Percentiles rank a stretch among this genome's conserved stretches.
phyloP scores from a whole-genome alignment of 1,140 invertebrate genomes.

The Notospermus geniculatus region DNA sequence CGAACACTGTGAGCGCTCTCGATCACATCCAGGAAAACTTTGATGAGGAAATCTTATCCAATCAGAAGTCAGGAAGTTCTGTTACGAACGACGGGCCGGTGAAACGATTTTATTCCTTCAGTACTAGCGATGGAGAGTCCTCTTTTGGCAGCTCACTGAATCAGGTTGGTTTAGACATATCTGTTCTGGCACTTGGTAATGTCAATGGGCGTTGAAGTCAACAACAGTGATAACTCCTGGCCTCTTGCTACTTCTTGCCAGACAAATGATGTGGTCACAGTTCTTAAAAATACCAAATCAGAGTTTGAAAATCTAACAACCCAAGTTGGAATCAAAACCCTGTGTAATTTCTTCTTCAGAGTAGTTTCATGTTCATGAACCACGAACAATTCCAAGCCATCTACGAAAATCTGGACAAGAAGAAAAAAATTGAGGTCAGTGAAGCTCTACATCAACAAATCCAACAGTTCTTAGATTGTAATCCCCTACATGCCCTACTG shows the following conservation, averaged over 20 bases:
- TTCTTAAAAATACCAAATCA: not conserved
- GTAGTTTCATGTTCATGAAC: constrained; percentile 46
- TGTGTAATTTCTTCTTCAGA: constrained; percentile 34
- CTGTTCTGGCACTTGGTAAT: too few species aligned
- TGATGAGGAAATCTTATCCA: constrained; percentile 42
- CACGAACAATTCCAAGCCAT: constrained; percentile 37
- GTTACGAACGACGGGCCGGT: not conserved
- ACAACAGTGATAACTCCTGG: not conserved
- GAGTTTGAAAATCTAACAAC: not conserved
- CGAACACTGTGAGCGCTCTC: constrained; percentile 36
- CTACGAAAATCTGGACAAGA: constrained; percentile 40
- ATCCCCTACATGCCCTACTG: too few species aligned
- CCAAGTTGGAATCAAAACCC: not conserved
- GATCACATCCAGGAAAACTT: constrained; percentile 45
- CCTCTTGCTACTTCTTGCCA: not conserved
- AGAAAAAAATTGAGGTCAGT: constrained; percentile 22
- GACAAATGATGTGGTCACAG: not conserved
- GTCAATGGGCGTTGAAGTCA: too few species aligned
- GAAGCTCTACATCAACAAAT: too few species aligned
- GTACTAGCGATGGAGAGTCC: constrained; percentile 49
- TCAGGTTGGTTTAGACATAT: too few species aligned
- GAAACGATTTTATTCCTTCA: constrained; percentile 11
- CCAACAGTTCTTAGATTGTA: too few species aligned
- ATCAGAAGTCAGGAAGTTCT: constrained; percentile 2
- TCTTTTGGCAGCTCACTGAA: constrained; percentile 46